phyloP scores from a whole-genome alignment of 1,140 invertebrate genomes.

The Lethocerus indicus region DNA sequence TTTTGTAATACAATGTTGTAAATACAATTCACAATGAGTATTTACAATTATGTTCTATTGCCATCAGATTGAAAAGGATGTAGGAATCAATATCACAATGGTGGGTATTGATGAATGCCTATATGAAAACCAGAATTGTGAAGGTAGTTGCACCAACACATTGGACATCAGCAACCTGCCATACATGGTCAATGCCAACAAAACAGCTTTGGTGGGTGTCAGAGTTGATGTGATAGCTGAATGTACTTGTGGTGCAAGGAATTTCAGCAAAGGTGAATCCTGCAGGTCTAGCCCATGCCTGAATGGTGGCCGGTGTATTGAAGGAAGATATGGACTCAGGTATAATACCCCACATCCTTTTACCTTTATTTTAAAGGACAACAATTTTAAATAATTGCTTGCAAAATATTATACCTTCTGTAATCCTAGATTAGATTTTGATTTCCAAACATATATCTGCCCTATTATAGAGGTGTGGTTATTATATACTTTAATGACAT shows the following conservation, averaged over 20 bases:
- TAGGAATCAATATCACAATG: constrained; percentile 93
- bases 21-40: neutral
- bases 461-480: neutral
- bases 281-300: constrained; percentile 82
- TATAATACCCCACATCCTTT: constrained; percentile 21
- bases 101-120: constrained; percentile 95
- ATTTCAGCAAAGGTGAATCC: constrained; percentile 75
- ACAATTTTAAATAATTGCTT: no score
- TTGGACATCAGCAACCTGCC: constrained; percentile 76
- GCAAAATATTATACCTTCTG: no score
- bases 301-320: constrained; percentile 86
- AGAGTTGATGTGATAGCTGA: constrained; percentile 74
- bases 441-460: neutral
- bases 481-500: neutral
- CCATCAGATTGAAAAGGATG: constrained; percentile 67
- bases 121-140: constrained; percentile 87
- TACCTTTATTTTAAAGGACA: neutral
- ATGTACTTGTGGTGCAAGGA: constrained; percentile 79
- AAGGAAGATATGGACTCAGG: constrained; percentile 69
- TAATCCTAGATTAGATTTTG: no score
- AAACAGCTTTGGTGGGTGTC: constrained; percentile 85
- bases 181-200: constrained; percentile 92
- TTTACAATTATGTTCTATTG: neutral
- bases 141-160: constrained; percentile 87
- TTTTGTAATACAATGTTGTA: neutral